phyloP scores from a whole-genome alignment of 1,140 invertebrate species.

The fruit fly (Drosophila melanogaster) region Release_6_plus_ISO1_MT NT_037436.4:9109501-9110000 shows the following conservation, averaged over 20 bases:
- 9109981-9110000: constrained; percentile 53
- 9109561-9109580: constrained; percentile 33
- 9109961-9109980: constrained; percentile 25
- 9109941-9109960: constrained; percentile 67
- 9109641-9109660: constrained; percentile 71
- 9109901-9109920: constrained; percentile 14
- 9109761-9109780: constrained; percentile 53
- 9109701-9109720: constrained; percentile 31
- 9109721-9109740: constrained; percentile 65
- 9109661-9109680: constrained; percentile 69
- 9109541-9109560: constrained; percentile 43
- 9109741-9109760: constrained; percentile 61
- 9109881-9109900: constrained; percentile 67
- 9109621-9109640: constrained; percentile 48
- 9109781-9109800: constrained; percentile 32
- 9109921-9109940: constrained; percentile 51
- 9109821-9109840: not conserved
- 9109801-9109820: not conserved
- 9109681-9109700: constrained; percentile 49
- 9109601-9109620: not conserved
- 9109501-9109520: constrained; percentile 63
- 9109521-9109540: constrained; percentile 74
- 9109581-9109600: constrained; percentile 33
- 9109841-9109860: constrained; percentile 50
- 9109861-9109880: constrained; percentile 79